Evolutionary conservation across 2,888 invertebrate genomes (phyloP), one percentile per base, ranked within the genome.

Genomic region (Volucella inanis): DNA sequence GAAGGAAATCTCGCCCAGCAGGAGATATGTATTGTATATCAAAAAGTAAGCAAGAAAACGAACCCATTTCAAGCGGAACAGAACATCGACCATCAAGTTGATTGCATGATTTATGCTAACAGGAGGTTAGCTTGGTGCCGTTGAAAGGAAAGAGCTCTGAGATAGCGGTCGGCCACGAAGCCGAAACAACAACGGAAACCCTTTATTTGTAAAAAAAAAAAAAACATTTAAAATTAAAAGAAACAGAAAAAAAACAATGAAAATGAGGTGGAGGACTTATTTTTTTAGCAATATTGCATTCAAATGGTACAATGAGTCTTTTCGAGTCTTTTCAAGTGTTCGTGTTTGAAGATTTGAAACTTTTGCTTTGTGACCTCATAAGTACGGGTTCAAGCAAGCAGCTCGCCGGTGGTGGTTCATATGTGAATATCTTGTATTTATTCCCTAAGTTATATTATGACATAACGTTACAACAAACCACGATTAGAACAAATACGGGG

Each of bases 71-170:
- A 31, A 6, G 31, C 31, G 31, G 31, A 76, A 70, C 57, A 12
- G 38, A 64, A 54, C 49, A 49, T 68, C 61, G 68, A 54, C 55
- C 75, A 75, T 55, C 65, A 65, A 43, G 55, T 76, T 81, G 81
- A 76, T 81, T 81, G 81, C 70, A 62, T 81, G 81, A 81, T 81
- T 76, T 81, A 75, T 81, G 75, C 75, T 57, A 43, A 57, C n/a
- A 41, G 57, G 47, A 31, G 43, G 50, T 50, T 57, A 43, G 47
- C 59, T 50, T 39, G 55, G 11, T 61, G 38, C n/a, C 15, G 43
- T 70, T 54, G 15, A 45, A 41, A 74, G 47, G 49, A 79, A 54
- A n/a, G 31, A 54, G 59, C 50, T 61, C 22, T 72, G 71, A 50
- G 57, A 50, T 50, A 10, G 49, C n/a, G 59, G 70, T 39, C 49